Base-by-base conservation (phyloP, 1,140 invertebrate genomes). In the Spodoptera litura region DNA sequence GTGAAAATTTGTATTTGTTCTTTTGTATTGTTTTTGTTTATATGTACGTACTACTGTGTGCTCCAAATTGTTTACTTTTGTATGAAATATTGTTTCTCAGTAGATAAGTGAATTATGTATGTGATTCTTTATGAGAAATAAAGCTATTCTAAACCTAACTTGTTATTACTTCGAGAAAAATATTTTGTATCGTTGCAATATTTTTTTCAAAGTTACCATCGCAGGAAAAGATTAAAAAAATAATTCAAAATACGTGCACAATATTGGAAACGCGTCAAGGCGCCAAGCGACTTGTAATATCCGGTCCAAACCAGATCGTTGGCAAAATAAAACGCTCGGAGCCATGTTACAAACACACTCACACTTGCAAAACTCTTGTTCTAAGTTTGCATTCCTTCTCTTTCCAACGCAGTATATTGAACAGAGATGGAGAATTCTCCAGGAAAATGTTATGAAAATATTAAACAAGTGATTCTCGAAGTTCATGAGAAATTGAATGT, bases 281-380 rank as follows among this genome's bases (percentile, higher is more conserved):
- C 27, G 51, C 38, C 13, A 75, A 75, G 72, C 25, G 25, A 35
- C 64, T 78, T 70, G 76, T 78, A 78, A 78, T 78, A 78, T 78
- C 76, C 76, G 64, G 76, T 75, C 59, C 49, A 38, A 75, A 75
- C 59, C 49, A 70, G 66, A 70, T 70, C 49, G 66, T 31, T 52
- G 72, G 38, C 59, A 64, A 35, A 62, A 61, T 25, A 52, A 53
- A 64, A 53, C 59, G 27, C 73, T 44, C 44, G 35, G 51, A 20
- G 73, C 72, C 13, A 62, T 61, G 38, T 49, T 74, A 31, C 13
- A 51, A 75, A 64, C 73, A 62, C 51, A 74, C 20, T 55, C 20
- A 64, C 27, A 55, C 73, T 75, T 75, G 25, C 73, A 75, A n/a
- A 53, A 11, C 10, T 51, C 56, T 73, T 73, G 53, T 58, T 44